These are phyloP conservation scores for Acomys russatus DNA, from an alignment of 2,797 vertebrate species.

Conservation along the genomic window DNA sequence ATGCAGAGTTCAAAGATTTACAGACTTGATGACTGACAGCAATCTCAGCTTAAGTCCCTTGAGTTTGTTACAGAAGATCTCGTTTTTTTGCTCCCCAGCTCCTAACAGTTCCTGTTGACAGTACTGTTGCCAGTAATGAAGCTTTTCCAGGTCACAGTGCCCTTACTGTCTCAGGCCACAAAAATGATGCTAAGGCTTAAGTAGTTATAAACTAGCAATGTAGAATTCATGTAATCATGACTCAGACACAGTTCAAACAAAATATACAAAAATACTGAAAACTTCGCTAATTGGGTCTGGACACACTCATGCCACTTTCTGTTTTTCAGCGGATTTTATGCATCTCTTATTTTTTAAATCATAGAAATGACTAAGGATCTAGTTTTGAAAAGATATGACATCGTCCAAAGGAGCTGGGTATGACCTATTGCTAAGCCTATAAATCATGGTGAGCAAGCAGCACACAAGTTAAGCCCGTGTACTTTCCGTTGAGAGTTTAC, in stretches of 20 bases:
- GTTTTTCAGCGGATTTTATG: background rate
- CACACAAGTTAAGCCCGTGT: background rate
- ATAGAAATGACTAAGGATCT: constrained; percentile 13
- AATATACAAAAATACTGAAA: background rate
- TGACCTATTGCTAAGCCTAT: background rate
- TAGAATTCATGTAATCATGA: background rate
- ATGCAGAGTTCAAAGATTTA: background rate
- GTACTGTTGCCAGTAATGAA: background rate
- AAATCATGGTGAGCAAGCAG: background rate
- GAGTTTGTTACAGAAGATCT: background rate
- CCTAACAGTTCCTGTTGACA: background rate
- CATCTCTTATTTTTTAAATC: background rate
- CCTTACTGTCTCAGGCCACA: background rate
- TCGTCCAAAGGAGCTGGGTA: background rate
- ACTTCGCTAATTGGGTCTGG: background rate
- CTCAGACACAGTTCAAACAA: background rate
- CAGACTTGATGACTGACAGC: background rate
- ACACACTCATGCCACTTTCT: background rate
- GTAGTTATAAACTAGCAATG: background rate
- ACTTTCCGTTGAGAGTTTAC: background rate
- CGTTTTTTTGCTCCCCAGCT: background rate
- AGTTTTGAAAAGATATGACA: background rate
- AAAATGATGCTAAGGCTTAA: background rate
- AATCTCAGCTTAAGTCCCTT: background rate
- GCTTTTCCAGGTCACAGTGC: background rate